phyloP scores from a whole-genome alignment of 2,113 vertebrate species.

The Mixornis gularis region DNA sequence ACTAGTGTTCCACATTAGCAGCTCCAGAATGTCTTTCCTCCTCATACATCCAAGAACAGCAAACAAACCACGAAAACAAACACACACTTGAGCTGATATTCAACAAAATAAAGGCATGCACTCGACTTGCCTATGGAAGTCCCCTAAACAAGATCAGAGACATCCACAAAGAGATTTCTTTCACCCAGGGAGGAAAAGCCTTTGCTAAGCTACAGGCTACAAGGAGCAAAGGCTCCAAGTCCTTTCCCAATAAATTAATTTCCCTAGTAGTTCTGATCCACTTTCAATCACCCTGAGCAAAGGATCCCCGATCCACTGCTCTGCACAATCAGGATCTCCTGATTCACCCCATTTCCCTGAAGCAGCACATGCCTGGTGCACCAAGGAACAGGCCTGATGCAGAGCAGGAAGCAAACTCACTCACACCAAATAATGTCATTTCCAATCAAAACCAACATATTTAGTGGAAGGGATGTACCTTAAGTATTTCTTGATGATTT shows the following conservation, averaged over 20 bases:
- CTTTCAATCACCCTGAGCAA: background rate
- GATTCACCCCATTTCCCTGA: background rate
- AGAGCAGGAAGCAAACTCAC: background rate
- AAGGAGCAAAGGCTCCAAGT: background rate
- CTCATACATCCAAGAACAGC: background rate
- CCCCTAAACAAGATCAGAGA: background rate
- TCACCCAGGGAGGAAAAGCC: rapidly evolving
- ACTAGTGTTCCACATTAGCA: background rate
- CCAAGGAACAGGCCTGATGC: background rate
- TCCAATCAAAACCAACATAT: background rate
- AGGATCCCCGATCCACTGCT: background rate
- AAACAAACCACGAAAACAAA: background rate
- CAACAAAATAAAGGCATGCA: background rate
- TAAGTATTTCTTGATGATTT: slow-evolving; percentile 98
- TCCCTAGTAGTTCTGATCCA: background rate
- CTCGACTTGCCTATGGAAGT: background rate
- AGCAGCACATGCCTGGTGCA: background rate
- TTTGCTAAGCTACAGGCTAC: background rate
- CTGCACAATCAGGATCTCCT: background rate
- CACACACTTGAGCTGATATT: background rate
- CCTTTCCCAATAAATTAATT: background rate
- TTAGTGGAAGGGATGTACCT: slow-evolving; percentile 69
- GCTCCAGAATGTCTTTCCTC: background rate
- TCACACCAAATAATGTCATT: background rate
- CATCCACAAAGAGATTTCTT: background rate